These are phyloP conservation scores for Epinephelus coioides DNA, from an alignment of 2,797 vertebrate genomes.

Conservation along the genomic window DNA sequence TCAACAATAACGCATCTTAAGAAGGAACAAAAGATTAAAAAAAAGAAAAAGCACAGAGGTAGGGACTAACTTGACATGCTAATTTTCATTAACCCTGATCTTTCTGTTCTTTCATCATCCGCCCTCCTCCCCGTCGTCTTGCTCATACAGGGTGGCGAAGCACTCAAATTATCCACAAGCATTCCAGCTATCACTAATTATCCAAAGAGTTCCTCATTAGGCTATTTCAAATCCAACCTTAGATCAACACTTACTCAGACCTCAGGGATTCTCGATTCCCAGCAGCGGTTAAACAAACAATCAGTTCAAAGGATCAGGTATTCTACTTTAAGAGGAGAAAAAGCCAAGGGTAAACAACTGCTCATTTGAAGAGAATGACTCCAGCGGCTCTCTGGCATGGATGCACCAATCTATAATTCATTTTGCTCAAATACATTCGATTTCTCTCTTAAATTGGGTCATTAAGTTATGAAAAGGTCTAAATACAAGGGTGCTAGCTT, in stretches of 20 bases:
- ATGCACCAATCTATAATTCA: slow-evolving; percentile 83
- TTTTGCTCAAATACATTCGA: slow-evolving; percentile 73
- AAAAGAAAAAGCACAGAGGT: slow-evolving; percentile 74
- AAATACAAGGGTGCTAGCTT: slow-evolving; percentile 45
- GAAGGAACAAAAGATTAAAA: slow-evolving; percentile 81
- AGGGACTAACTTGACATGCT: slow-evolving; percentile 85
- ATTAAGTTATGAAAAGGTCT: slow-evolving; percentile 74
- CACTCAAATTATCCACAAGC: slow-evolving; percentile 90
- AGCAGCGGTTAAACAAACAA: slow-evolving; percentile 89
- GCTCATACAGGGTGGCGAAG: slow-evolving; percentile 78
- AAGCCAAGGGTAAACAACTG: slow-evolving; percentile 87
- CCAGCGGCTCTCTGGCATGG: slow-evolving; percentile 69
- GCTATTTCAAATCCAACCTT: slow-evolving; percentile 89
- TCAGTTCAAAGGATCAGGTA: slow-evolving; percentile 87
- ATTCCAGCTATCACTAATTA: slow-evolving; percentile 85
- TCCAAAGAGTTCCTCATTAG: slow-evolving; percentile 91
- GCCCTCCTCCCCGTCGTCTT: slow-evolving; percentile 60
- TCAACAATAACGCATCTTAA: slow-evolving; percentile 85
- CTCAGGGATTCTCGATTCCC: slow-evolving; percentile 88
- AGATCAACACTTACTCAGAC: slow-evolving; percentile 88
- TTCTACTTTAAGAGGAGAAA: slow-evolving; percentile 79
- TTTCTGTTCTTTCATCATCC: slow-evolving; percentile 84
- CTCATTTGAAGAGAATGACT: slow-evolving; percentile 84
- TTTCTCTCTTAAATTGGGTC: slow-evolving; percentile 75
- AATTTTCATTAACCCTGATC: slow-evolving; percentile 87